Evolutionary conservation across 2,888 invertebrate species (phyloP), one percentile per base, ranked within the genome.

Genomic region (Trichopoda pennipes): DNA sequence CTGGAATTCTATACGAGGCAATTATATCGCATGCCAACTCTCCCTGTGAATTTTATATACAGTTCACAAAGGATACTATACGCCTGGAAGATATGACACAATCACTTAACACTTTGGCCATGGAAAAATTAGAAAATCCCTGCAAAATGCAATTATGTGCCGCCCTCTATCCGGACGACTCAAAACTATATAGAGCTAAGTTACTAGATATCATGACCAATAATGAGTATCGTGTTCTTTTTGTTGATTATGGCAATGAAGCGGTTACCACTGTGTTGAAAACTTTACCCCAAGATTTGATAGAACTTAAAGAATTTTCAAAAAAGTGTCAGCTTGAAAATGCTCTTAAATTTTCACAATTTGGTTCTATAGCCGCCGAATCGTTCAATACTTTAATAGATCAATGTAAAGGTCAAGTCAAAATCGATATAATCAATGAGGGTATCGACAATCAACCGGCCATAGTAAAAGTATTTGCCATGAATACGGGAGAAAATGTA

Each of bases 161-260:
- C 32, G 97, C 97, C 0, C 94, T 95, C 85, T 98, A 96, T 90
- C 92, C 93, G 0, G 94, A 94, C 0, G 97, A 98, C 88, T 94
- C 94, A 7, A 93, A 94, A 81, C 98, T 98, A 96, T 99, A 98
- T 90, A 93, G 99, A 79, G 98, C 97, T 0, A 94, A 94, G 87
- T 94, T 98, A 10, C 92, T 97, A 49, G 84, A 85, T 0, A 94
- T 94, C 85, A 92, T 94, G 8, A 95, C 95, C 88, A 94, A 93
- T 83, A 94, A 94, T 9, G 94, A 95, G 38, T 95, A 93, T 0
- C 94, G 94, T 0, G 94, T 96, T 0, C 92, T 95, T 7, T 95
- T 95, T 86, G 92, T 95, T 6, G 95, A 95, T 88, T 95, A 93
- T 86, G 95, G 95, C 7, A 94, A 94, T 86, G 92, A 92, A 1